Evolutionary conservation across 92 coral and sea anemone species (phyloP).

Genomic region (Actinostola sp.): DNA sequence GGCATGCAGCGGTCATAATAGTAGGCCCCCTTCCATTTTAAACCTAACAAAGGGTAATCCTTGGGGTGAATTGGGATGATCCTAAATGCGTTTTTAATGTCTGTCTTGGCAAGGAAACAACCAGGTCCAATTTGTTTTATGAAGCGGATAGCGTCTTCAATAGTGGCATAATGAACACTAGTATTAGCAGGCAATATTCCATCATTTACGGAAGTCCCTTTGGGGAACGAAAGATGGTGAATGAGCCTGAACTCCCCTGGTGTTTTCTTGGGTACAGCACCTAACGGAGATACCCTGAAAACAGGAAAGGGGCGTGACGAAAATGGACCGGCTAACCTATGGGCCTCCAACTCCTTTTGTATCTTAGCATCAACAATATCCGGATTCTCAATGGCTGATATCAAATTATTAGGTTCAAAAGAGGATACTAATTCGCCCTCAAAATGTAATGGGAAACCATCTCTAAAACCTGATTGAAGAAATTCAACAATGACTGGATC

Average conservation of each 20-base stretch:
- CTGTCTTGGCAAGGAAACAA: constrained; percentile 60
- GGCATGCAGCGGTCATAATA: constrained; percentile 63
- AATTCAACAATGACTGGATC: constrained; percentile 16
- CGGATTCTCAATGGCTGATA: constrained; percentile 30
- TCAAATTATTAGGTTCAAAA: constrained; percentile 20
- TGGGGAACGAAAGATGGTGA: constrained; percentile 38
- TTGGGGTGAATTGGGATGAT: constrained; percentile 51
- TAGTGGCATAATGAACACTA: constrained; percentile 45
- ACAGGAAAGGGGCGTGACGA: constrained; percentile 35
- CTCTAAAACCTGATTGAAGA: constrained; percentile 38
- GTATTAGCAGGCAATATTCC: constrained; percentile 48
- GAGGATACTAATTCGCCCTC: constrained; percentile 13
- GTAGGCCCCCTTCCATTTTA: constrained; percentile 41
- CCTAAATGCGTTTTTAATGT: constrained; percentile 63
- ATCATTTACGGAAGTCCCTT: constrained; percentile 52
- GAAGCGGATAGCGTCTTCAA: constrained; percentile 43
- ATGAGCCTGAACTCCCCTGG: constrained; percentile 33
- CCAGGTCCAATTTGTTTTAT: constrained; percentile 38
- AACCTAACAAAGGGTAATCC: constrained; percentile 53
- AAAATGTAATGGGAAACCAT: constrained; percentile 58
- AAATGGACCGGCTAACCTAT: constrained; percentile 45
- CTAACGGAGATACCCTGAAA: constrained; percentile 45
- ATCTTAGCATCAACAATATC: constrained; percentile 27
- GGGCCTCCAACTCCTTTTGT: constrained; percentile 32
- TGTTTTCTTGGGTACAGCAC: constrained; percentile 42